phyloP scores from a whole-genome alignment of 2,888 invertebrate species.

The Rotaria macrura region DNA sequence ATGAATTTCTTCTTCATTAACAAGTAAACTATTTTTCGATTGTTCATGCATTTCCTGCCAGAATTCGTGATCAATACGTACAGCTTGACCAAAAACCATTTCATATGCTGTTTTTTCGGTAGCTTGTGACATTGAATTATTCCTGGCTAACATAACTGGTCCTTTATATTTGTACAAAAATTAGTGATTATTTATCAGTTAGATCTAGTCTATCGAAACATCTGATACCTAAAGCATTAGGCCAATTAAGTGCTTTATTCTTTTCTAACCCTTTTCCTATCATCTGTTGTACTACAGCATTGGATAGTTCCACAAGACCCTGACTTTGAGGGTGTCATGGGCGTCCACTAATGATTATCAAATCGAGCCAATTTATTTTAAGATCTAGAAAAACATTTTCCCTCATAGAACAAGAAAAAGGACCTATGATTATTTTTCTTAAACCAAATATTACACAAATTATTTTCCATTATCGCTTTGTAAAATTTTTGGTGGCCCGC shows the following conservation, averaged over 20 bases:
- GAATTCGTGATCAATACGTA: neutral
- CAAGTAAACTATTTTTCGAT: neutral
- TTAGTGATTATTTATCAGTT: too few relatives aligned
- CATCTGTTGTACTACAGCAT: neutral
- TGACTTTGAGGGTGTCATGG: neutral
- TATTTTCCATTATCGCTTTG: neutral
- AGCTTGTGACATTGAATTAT: neutral
- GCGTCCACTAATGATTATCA: neutral
- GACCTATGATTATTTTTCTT: too few relatives aligned
- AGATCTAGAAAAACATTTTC: too few relatives aligned
- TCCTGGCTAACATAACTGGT: neutral
- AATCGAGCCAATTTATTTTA: neutral
- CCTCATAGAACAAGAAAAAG: too few relatives aligned
- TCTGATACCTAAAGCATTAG: neutral
- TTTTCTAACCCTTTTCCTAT: constrained; percentile 7
- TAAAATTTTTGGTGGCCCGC: too few relatives aligned
- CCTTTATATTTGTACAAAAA: neutral
- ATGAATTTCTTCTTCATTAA: neutral
- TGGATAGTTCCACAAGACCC: neutral
- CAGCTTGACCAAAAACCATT: neutral
- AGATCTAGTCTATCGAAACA: neutral
- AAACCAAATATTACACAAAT: neutral
- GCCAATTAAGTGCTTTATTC: neutral
- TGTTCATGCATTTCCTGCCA: neutral
- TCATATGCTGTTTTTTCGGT: neutral